These are phyloP conservation scores for Anoplolepis gracilipes DNA, from an alignment of 1,140 invertebrate genomes.

Conservation along the genomic window DNA sequence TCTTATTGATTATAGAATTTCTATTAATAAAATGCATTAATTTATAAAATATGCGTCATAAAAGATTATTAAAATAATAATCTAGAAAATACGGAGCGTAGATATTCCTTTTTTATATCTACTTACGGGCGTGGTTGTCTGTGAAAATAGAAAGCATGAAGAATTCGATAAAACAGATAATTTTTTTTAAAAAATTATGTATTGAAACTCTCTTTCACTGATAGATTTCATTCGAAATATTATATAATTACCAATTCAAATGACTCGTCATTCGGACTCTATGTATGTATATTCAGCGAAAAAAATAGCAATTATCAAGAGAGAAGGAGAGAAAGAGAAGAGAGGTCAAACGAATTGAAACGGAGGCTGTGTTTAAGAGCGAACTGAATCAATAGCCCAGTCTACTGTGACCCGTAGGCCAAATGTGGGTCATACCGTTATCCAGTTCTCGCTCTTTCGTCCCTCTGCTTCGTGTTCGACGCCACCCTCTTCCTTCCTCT, in stretches of 20 bases:
- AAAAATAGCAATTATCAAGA: neutral
- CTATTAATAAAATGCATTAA: neutral
- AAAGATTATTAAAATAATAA: neutral
- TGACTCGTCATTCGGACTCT: neutral
- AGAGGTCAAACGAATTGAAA: conserved; percentile 78
- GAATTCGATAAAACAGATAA: neutral
- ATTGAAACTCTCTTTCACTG: neutral
- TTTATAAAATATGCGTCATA: neutral
- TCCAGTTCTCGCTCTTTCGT: conserved; percentile 76
- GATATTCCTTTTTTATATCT: neutral
- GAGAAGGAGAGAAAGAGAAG: conserved; percentile 63
- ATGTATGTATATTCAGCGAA: neutral
- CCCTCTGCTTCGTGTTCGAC: conserved; percentile 49
- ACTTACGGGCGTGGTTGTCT: neutral
- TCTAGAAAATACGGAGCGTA: neutral
- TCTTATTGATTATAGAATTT: neutral
- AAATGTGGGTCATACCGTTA: conserved; percentile 82
- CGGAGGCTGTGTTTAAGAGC: conserved; percentile 84
- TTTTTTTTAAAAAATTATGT: neutral
- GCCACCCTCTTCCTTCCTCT: conserved; percentile 38
- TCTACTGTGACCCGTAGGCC: conserved; percentile 79
- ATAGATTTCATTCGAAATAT: neutral
- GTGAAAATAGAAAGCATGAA: neutral
- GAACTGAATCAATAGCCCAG: conserved; percentile 82
- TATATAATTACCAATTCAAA: conserved; percentile 13